Percentiles rank a stretch among this genome's conserved stretches.
Conservation (phyloP, 2,113 vertebrate genomes). For the Anser cygnoides region DNA sequence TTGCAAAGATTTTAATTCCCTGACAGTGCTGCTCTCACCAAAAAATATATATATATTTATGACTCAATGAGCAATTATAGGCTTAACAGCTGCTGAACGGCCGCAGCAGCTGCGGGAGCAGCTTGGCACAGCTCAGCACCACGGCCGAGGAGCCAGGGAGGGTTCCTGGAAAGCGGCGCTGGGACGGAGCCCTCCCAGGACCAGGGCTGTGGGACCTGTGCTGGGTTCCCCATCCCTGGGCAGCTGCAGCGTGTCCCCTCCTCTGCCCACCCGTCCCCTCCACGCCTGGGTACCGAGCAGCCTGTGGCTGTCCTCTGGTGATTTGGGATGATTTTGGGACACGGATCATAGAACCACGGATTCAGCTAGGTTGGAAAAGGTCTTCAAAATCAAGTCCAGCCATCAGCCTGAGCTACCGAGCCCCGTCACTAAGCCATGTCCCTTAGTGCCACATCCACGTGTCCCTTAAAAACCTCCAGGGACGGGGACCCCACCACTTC, state of each 20-base stretch:
- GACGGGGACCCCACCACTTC: no score
- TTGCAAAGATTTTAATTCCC: slow-evolving; percentile 57
- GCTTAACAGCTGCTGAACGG: slow-evolving; percentile 16
- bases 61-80: slow-evolving; percentile 56
- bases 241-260: fast-evolving
- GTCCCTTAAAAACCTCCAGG: no score
- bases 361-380: no score
- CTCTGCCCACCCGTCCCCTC: neutral
- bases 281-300: fast-evolving
- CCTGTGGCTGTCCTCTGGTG: neutral
- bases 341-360: no score
- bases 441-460: no score
- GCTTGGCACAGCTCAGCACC: neutral
- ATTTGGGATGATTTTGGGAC: neutral
- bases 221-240: neutral
- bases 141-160: neutral
- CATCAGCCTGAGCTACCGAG: no score
- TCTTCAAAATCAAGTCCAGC: no score
- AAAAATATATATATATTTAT: neutral
- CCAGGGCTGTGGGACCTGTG: fast-evolving
- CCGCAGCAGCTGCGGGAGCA: slow-evolving; percentile 2
- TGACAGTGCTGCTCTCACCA: slow-evolving; percentile 28
- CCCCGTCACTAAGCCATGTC: no score
- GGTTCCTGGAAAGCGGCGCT: slow-evolving; percentile 3
- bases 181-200: neutral